Conservation (phyloP, 2,888 invertebrate species). For the Drosophila percnosoma region DNA sequence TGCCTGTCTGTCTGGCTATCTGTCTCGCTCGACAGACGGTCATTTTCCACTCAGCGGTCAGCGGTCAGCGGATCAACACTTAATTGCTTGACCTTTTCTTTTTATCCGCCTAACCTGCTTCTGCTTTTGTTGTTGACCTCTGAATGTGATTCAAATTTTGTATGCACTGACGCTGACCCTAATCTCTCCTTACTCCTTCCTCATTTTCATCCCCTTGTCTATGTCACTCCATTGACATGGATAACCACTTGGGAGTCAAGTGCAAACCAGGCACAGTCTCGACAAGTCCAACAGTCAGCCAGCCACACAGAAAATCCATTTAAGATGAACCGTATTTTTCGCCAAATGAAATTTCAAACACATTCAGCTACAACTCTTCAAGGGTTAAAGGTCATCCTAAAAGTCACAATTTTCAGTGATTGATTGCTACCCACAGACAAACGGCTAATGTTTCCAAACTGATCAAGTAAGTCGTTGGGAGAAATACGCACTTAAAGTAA, state of each 20-base stretch:
- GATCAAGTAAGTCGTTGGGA: background rate
- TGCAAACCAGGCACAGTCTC: slow-evolving; percentile 52
- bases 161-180: slow-evolving; percentile 53
- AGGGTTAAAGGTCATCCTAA: slow-evolving; percentile 3
- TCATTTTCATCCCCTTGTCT: slow-evolving; percentile 8
- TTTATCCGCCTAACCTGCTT: background rate
- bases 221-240: slow-evolving; percentile 72
- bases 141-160: slow-evolving; percentile 62
- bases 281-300: slow-evolving; percentile 28
- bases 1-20: slow-evolving; percentile 31
- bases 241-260: slow-evolving; percentile 75
- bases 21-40: slow-evolving; percentile 47
- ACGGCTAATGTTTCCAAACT: background rate
- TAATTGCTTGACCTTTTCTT: slow-evolving; percentile 78
- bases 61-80: slow-evolving; percentile 64
- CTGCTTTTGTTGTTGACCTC: slow-evolving; percentile 59
- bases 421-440: slow-evolving; percentile 6
- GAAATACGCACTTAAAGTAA: background rate
- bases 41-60: slow-evolving; percentile 47
- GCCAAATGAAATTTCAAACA: slow-evolving; percentile 1
- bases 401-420: background rate
- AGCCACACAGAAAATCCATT: slow-evolving; percentile 34
- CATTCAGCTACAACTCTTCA: slow-evolving; percentile 2
- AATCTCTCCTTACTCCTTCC: background rate
- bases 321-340: slow-evolving; percentile 8